Percentiles rank a stretch among this genome's conserved stretches.
Evolutionary conservation across 2,888 invertebrate species (phyloP).

Genomic region (Xestobium rufovillosum): DNA sequence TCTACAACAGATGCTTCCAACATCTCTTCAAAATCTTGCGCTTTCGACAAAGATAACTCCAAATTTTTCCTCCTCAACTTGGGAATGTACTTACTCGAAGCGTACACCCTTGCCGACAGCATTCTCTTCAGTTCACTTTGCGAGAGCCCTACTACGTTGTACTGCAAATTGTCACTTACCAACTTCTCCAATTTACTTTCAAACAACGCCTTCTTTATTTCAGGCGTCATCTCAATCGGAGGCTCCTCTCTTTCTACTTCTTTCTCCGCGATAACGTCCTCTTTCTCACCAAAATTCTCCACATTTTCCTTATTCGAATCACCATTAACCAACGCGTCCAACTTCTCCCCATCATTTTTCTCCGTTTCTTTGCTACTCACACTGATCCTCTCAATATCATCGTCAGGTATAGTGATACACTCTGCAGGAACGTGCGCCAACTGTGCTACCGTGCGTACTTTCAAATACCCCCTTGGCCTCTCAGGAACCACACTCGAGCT

Average conservation of each 20-base stretch:
- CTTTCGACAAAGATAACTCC: no score
- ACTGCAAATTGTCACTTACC: not conserved
- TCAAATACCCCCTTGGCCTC: conserved; percentile 23
- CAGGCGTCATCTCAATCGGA: conserved; percentile 2
- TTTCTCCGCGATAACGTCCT: no score
- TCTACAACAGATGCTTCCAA: not conserved
- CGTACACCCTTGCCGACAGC: conserved; percentile 1
- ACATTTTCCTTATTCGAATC: conserved; percentile 14
- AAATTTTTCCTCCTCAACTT: no score
- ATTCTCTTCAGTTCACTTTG: not conserved
- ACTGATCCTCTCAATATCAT: conserved; percentile 17
- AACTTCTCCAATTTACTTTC: conserved; percentile 17
- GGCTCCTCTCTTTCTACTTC: conserved; percentile 4
- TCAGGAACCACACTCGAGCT: no score
- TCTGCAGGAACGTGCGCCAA: conserved; percentile 33
- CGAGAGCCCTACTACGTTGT: no score
- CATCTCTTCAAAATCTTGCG: conserved; percentile 2
- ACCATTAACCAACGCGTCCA: conserved; percentile 20
- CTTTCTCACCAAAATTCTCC: no score
- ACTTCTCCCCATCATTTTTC: conserved; percentile 12
- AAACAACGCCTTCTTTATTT: conserved; percentile 16
- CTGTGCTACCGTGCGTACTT: conserved; percentile 34
- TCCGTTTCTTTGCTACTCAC: not conserved
- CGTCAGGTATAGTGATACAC: conserved; percentile 37
- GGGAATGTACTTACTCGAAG: no score